Evolutionary conservation across 2,797 vertebrate species (phyloP).

Genomic region (Anolis apletophallus): DNA sequence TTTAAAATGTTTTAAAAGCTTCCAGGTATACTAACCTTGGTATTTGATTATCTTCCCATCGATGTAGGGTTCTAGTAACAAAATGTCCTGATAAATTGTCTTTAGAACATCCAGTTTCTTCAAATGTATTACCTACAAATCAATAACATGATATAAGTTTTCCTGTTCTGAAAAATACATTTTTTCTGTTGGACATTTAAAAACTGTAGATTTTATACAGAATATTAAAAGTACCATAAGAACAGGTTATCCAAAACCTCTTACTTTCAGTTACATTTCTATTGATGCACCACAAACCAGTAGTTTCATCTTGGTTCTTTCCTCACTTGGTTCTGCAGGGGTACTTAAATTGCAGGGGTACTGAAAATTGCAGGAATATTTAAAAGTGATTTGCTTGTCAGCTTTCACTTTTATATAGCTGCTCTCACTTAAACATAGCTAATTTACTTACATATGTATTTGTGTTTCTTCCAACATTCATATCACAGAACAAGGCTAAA

Average conservation of each 20-base stretch:
- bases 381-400: neutral
- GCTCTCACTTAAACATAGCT: neutral
- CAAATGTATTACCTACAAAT: conserved; percentile 69
- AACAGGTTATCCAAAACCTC: neutral
- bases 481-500: neutral
- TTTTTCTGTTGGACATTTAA: conserved; percentile 44
- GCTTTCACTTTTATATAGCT: neutral
- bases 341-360: neutral
- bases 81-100: conserved; percentile 78
- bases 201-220: conserved; percentile 32
- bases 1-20: conserved; percentile 12
- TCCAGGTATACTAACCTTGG: conserved; percentile 84
- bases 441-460: neutral
- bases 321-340: neutral
- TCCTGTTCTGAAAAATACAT: conserved; percentile 23
- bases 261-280: conserved; percentile 26
- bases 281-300: neutral
- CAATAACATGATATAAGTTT: conserved; percentile 42
- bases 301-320: neutral
- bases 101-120: conserved; percentile 69
- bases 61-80: conserved; percentile 77
- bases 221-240: neutral
- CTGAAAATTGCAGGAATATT: neutral
- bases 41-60: conserved; percentile 90
- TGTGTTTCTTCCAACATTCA: neutral